Percentiles rank a stretch among this genome's conserved stretches.
phyloP scores from a whole-genome alignment of 2,888 invertebrate genomes.

The Octodonta nipae region DNA sequence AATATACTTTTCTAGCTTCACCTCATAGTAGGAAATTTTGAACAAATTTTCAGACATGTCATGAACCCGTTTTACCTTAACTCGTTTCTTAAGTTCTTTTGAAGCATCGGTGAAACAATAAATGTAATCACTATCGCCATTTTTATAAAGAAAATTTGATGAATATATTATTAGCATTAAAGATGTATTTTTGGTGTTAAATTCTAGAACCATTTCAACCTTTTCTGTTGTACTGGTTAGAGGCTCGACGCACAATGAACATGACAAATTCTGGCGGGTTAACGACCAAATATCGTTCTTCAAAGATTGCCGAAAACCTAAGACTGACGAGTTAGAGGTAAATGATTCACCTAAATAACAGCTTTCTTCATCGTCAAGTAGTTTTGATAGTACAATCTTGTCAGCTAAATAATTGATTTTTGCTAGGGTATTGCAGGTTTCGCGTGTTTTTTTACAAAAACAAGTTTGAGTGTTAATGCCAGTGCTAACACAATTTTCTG shows the following conservation, averaged over 20 bases:
- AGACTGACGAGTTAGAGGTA: not conserved
- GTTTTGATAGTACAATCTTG: slow-evolving; percentile 12
- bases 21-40: slow-evolving; percentile 37
- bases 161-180: slow-evolving; percentile 40
- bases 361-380: slow-evolving; percentile 11
- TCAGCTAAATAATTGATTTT: slow-evolving; percentile 10
- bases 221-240: not conserved
- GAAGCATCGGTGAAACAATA: slow-evolving; percentile 48
- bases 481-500: slow-evolving; percentile 14
- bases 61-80: slow-evolving; percentile 18
- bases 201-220: slow-evolving; percentile 18
- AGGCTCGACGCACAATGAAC: slow-evolving; percentile 15
- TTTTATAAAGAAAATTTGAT: slow-evolving; percentile 42
- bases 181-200: slow-evolving; percentile 15
- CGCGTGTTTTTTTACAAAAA: slow-evolving; percentile 15
- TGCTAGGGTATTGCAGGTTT: slow-evolving; percentile 4
- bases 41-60: not conserved
- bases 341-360: slow-evolving; percentile 12
- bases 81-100: slow-evolving; percentile 38
- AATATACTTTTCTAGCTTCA: slow-evolving; percentile 41
- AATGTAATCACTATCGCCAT: slow-evolving; percentile 38
- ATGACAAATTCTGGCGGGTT: slow-evolving; percentile 9
- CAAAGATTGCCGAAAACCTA: slow-evolving; percentile 8
- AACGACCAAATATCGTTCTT: slow-evolving; percentile 11
- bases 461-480: slow-evolving; percentile 16